These are phyloP conservation scores for Pristionchus maxplancki DNA, from an alignment of 2,888 invertebrate genomes.

Conservation along the genomic window DNA sequence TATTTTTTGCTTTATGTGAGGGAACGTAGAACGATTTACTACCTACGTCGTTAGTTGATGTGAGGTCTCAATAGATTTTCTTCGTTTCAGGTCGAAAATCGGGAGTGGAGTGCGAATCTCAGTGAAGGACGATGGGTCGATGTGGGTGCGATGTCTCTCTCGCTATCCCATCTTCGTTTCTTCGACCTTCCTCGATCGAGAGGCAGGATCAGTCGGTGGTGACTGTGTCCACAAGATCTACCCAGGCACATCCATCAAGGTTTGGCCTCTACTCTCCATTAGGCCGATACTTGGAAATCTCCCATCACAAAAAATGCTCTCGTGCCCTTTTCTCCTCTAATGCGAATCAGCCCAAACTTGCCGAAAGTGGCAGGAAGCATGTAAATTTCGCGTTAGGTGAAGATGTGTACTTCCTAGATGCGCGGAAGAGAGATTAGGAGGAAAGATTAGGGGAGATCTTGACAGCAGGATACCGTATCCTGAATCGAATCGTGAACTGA, in stretches of 20 bases:
- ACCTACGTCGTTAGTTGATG: background rate
- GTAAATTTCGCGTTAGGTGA: background rate
- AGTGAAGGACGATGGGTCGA: conserved; percentile 32
- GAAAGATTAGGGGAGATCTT: background rate
- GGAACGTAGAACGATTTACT: background rate
- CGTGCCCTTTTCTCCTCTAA: background rate
- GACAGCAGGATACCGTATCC: background rate
- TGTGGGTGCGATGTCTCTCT: conserved; percentile 26
- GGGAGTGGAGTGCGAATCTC: conserved; percentile 39
- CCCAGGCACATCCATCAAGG: conserved; percentile 48
- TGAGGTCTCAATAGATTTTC: background rate
- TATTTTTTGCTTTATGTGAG: too few species aligned
- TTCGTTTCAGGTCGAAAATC: background rate
- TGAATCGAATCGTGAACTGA: background rate
- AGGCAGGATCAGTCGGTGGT: background rate
- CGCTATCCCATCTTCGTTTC: conserved; percentile 41
- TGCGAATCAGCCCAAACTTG: background rate
- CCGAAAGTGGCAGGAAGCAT: background rate
- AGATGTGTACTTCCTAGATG: background rate
- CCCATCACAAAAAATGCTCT: too few species aligned
- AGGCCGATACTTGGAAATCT: background rate
- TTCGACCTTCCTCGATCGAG: conserved; percentile 25
- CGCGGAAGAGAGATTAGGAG: background rate
- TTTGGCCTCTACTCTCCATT: background rate
- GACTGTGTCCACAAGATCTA: conserved; percentile 52